These are phyloP conservation scores for Pachyramphus minor DNA, from an alignment of 2,113 vertebrate genomes.

Conservation along the genomic window DNA sequence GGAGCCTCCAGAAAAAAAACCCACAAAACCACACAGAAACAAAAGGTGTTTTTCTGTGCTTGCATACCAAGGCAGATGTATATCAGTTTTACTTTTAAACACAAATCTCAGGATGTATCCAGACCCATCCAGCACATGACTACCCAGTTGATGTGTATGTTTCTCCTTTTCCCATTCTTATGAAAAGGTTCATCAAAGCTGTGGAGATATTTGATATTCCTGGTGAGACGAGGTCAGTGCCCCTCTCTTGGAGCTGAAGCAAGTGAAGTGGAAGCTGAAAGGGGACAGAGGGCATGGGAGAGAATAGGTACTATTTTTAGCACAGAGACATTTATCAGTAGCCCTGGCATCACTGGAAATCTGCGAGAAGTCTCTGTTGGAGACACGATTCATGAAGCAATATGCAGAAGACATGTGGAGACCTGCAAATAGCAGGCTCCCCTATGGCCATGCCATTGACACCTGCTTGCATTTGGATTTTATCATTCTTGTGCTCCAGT, in stretches of 20 bases:
- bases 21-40: not conserved
- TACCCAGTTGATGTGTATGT: not conserved
- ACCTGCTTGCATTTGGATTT: constrained; percentile 4
- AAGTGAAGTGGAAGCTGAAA: constrained; percentile 38
- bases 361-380: not conserved
- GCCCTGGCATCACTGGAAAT: not conserved
- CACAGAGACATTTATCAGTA: not conserved
- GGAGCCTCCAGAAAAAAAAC: not conserved
- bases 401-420: not conserved
- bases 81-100: not conserved
- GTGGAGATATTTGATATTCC: constrained; percentile 45
- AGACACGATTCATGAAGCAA: not conserved
- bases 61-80: not conserved
- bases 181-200: constrained; percentile 33
- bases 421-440: not conserved
- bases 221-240: not conserved
- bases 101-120: not conserved
- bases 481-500: not conserved
- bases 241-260: constrained; percentile 9
- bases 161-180: not conserved
- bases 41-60: not conserved
- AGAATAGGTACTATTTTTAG: constrained; percentile 51
- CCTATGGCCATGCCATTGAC: not conserved
- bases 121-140: not conserved
- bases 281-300: constrained; percentile 22